Base-by-base conservation (phyloP, 2,888 invertebrate species). In the Metellina segmentata region DNA sequence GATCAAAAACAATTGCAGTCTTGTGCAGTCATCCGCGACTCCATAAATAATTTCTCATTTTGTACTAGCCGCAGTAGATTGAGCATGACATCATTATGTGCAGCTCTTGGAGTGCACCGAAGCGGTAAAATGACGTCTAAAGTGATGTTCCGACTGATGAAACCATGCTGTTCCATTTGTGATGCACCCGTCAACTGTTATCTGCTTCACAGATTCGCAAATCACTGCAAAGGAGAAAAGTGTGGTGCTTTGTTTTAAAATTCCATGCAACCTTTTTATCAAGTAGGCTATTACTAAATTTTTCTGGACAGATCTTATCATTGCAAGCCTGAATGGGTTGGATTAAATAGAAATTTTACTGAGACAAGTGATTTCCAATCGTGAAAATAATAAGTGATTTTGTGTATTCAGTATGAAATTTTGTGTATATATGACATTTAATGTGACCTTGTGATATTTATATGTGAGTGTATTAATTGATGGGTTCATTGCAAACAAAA, bases 11-110 rank as follows among this genome's bases (percentile, higher is more conserved):
- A 85, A 85, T 85, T 74, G 85, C 8, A 20, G 20, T 16, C 82
- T 9, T 53, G 85, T 16, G 16, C 75, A 48, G 53, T 53, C 83
- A 83, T 52, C 72, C 72, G 20, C 16, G 53, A 48, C 74, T 16
- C 51, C 53, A 48, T 85, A 85, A 85, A 75, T 75, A 75, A 75
- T 75, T 74, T 75, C 61, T 85, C 85, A 53, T 85, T 85, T 85
- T 85, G 85, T 85, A 75, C 34, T 34, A 34, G 34, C 74, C 16
- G 7, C 74, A 53, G 74, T 53, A 85, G 72, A 85, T 85, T 53
- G 61, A 61, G 85, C 85, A 75, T 85, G 75, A 75, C 85, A 52
- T 72, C 82, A 72, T 72, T 72, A 82, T 7, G 75, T 85, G 20
- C 53, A 20, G 72, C 48, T 16, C 8, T 70, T 19, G 19, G 72